Evolutionary conservation across 1,140 invertebrate species (phyloP), one percentile per base, ranked within the genome.

Genomic region (Scylla paramamosain): DNA sequence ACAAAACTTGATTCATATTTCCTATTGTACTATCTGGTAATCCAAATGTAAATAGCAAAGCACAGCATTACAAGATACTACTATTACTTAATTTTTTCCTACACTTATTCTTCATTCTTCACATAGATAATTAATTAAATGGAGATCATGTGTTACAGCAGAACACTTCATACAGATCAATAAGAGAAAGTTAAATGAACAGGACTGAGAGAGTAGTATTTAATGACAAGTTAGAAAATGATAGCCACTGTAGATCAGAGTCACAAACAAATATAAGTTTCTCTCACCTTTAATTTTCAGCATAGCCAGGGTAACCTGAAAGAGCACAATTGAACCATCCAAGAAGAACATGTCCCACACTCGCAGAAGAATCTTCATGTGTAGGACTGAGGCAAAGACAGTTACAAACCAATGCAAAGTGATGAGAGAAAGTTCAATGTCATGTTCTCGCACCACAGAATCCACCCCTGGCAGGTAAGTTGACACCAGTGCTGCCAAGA

Each of bases 321-420:
- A 99, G n/a, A 99, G 97, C 87, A 99, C 98, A 95, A 99, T 98
- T 16, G 99, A 99, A 82, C 99, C 99, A 97, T 99, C 98, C 96
- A 98, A 98, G 97, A 99, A 99, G 97, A 99, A 99, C 94, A 99
- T 97, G 97, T 99, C 99, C 99, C 99, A 99, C 96, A 99, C 98
- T 94, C 99, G 97, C 4, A 99, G 97, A 82, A 99, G 97, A 95
- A 99, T 98, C 97, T 99, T 99, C 98, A 99, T 99, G 96, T 99
- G 99, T n/a, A 99, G 98, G 94, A 99, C 99, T 96, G 99, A 99
- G 4, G 99, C 99, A 97, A 99, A 99, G n/a, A 99, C 97, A 2
- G 99, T 99, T 48, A 99, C 97, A 97, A 99, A 99, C 99, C 99
- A 99, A 97, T 99, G 99, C 95, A 99, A 97, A 20, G 99, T 99